These are phyloP conservation scores for Harpagus bidentatus DNA, from an alignment of 2,113 vertebrate species.

Conservation along the genomic window DNA sequence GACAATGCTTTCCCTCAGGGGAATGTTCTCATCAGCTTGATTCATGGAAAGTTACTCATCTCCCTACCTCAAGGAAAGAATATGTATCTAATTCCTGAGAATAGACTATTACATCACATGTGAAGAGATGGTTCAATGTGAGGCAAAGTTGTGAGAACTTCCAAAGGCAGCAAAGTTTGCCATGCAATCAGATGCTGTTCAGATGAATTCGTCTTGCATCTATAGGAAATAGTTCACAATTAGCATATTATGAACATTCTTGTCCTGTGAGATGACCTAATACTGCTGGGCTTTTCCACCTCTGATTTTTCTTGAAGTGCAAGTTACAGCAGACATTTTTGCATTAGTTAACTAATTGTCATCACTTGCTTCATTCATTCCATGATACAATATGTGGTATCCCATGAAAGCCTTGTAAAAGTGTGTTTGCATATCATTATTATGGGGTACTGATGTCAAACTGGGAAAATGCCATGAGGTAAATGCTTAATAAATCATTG, in stretches of 20 bases:
- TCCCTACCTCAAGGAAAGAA: not conserved
- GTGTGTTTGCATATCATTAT: not conserved
- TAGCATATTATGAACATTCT: not conserved
- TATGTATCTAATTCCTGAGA: not conserved
- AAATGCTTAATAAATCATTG: not conserved
- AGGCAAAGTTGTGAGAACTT: not conserved
- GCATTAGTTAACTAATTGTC: slow-evolving; percentile 2
- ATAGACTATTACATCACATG: not conserved
- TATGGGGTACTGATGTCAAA: not conserved
- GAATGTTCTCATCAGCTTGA: slow-evolving; percentile 9
- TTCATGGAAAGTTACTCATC: slow-evolving; percentile 35
- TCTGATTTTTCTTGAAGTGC: not conserved
- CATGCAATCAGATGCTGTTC: not conserved
- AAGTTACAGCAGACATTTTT: slow-evolving; percentile 30
- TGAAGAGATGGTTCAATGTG: not conserved
- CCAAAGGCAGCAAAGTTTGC: not conserved
- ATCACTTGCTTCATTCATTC: slow-evolving; percentile 25
- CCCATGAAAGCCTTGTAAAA: slow-evolving; percentile 5
- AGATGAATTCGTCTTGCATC: not conserved
- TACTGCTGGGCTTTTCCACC: not conserved
- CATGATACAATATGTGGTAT: not conserved
- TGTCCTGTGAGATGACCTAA: not conserved
- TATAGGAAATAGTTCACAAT: not conserved
- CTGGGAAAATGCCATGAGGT: not conserved
- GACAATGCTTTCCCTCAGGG: not conserved